Conservation (phyloP, 2,797 vertebrate species). For the Natrix natrix region DNA sequence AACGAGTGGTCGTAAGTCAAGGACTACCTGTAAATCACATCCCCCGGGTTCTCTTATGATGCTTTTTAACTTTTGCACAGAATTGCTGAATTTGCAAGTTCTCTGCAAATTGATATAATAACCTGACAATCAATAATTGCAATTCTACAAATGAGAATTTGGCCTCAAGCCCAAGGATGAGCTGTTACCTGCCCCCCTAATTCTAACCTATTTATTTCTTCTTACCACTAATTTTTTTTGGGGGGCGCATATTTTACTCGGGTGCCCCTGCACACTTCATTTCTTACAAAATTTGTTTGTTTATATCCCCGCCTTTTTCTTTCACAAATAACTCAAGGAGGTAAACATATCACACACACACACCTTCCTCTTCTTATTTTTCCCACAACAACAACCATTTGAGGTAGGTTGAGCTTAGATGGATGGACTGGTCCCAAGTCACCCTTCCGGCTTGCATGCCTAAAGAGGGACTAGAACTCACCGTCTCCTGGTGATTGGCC, state of each 20-base stretch:
- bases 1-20: rapidly evolving
- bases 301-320: neutral
- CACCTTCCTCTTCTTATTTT: neutral
- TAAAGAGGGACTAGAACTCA: neutral
- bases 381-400: neutral
- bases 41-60: neutral
- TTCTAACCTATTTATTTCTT: neutral
- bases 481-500: too few relatives aligned
- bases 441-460: neutral
- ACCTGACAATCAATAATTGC: neutral
- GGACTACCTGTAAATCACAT: neutral
- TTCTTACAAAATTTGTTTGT: neutral
- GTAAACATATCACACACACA: neutral
- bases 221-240: neutral
- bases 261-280: neutral
- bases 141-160: neutral
- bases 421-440: neutral
- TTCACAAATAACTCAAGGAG: neutral
- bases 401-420: neutral
- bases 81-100: neutral
- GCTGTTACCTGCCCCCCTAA: neutral
- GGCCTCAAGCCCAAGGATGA: neutral
- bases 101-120: neutral
- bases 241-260: neutral
- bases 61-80: neutral